Percentiles rank a stretch among this genome's conserved stretches.
Evolutionary conservation across 2,888 invertebrate species (phyloP).

Genomic region (Cryptosula pallasiana): DNA sequence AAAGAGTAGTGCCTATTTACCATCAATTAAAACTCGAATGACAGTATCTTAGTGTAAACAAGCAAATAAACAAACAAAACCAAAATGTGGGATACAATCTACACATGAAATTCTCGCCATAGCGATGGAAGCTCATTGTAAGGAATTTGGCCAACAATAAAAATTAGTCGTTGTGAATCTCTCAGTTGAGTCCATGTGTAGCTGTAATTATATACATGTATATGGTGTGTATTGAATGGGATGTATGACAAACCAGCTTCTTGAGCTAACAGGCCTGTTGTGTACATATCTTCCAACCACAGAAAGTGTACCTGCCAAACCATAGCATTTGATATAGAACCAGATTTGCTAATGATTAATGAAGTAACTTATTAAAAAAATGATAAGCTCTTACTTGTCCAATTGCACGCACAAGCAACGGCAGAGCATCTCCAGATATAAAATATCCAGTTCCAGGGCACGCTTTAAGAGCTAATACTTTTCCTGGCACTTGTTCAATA

Average conservation of each 20-base stretch:
- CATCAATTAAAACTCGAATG: no score
- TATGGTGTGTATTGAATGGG: neutral
- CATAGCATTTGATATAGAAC: no score
- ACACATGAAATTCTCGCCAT: no score
- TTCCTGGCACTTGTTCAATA: neutral
- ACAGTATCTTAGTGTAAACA: no score
- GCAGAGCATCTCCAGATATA: slow-evolving; percentile 1
- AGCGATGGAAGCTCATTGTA: neutral
- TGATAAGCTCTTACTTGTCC: no score
- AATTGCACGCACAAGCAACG: neutral
- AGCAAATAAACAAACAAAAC: no score
- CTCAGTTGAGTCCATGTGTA: neutral
- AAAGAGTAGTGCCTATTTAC: no score
- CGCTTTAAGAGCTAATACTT: neutral
- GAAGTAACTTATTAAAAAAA: no score
- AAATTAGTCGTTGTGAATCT: neutral
- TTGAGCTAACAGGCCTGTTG: neutral
- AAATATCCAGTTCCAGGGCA: slow-evolving; percentile 3
- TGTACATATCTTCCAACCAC: neutral
- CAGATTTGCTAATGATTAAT: no score
- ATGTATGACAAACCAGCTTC: neutral
- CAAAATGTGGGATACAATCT: no score
- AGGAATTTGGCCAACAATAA: neutral
- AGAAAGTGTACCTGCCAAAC: neutral
- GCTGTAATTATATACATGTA: neutral